Base-by-base conservation (phyloP, 1,140 invertebrate species). In the Ceratosolen fusciceps region DNA sequence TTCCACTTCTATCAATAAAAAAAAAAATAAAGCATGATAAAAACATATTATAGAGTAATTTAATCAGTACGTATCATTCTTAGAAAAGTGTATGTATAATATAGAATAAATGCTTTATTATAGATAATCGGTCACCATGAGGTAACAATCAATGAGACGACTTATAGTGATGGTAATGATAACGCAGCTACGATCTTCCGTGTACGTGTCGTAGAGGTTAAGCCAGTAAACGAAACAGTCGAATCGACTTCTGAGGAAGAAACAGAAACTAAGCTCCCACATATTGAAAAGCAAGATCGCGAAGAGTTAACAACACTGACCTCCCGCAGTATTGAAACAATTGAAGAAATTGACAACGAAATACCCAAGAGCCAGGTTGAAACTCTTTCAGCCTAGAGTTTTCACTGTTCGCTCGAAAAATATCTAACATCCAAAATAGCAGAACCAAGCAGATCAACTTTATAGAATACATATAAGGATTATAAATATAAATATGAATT, bases 141-240 rank as follows among this genome's bases (percentile, higher is more conserved):
- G 49, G 91, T 93, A 14, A 92, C 91, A 26, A 88, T 92, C 60
- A 93, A 93, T 81, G 91, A 93, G 82, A 93, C 92, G 0, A 90
- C 90, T 16, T 92, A 90, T 84, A 82, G 84, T 26, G 85, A 90
- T 29, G 88, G 89, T 24, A 87, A 90, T 72, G 89, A 90, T 21
- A 83, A 88, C 52, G 82, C 83, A 26, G 88, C 88, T 21, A 84
- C 89, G 1, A 80, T 91, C 71, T 90, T 91, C 83, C 91, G 91
- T 82, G 85, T 93, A 7, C 88, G 90, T 24, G 85, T 91, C 21
- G 88, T 93, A 37, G 91, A 92, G 76, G 88, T 93, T 0, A 87
- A 90, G 80, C 92, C 92, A 0, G 82, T 86, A 71, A 88, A 90
- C 77, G 81, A 84, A 1, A 87, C 86, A 1, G 83, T 83, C 24